phyloP scores from a whole-genome alignment of 2,113 vertebrate species.

The Electrona antarctica region DNA sequence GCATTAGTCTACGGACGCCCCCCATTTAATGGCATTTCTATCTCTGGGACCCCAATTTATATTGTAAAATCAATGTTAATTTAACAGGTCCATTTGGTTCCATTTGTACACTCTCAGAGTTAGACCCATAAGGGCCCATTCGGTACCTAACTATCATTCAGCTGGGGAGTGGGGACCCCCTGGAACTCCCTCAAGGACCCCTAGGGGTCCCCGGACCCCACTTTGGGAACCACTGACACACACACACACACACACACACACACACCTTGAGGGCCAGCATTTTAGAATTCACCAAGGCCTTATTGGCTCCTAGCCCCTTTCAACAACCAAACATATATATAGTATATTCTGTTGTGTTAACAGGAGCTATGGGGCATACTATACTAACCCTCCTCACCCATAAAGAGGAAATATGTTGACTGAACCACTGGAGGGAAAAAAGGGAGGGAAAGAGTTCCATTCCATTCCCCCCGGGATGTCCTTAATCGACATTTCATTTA shows the following conservation, averaged over 20 bases:
- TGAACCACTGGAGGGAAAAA: constrained; percentile 54
- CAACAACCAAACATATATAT: constrained; percentile 63
- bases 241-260: too few relatives aligned
- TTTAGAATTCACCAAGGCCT: constrained; percentile 39
- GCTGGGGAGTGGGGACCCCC: too few relatives aligned
- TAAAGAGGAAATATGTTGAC: constrained; percentile 64
- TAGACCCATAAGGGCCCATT: too few relatives aligned
- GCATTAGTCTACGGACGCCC: too few relatives aligned
- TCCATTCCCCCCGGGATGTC: constrained; percentile 56
- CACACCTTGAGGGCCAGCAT: constrained; percentile 33
- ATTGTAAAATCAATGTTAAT: too few relatives aligned
- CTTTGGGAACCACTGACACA: too few relatives aligned
- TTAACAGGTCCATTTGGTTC: background rate
- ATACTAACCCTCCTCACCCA: constrained; percentile 53
- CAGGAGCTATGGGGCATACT: constrained; percentile 46
- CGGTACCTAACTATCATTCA: too few relatives aligned
- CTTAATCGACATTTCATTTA: constrained; percentile 72
- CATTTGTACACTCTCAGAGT: background rate
- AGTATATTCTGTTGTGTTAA: constrained; percentile 48
- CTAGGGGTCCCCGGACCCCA: too few relatives aligned
- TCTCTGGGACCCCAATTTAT: too few relatives aligned
- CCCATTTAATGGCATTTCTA: too few relatives aligned
- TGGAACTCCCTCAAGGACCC: too few relatives aligned
- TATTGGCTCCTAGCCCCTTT: constrained; percentile 49
- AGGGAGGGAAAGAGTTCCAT: constrained; percentile 39